These are phyloP conservation scores for Portunus trituberculatus DNA, from an alignment of 1,140 invertebrate genomes.

Conservation along the genomic window DNA sequence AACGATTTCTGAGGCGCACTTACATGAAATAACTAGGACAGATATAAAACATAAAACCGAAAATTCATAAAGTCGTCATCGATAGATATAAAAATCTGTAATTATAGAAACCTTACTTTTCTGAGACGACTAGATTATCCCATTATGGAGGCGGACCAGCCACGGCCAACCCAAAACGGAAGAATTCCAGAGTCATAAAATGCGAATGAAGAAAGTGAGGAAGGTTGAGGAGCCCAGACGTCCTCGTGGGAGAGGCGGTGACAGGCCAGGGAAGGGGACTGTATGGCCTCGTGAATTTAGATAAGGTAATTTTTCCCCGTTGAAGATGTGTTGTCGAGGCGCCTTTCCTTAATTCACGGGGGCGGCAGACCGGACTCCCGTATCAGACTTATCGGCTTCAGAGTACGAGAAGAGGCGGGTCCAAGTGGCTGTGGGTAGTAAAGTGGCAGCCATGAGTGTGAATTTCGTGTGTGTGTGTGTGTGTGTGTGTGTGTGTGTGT, in stretches of 20 bases:
- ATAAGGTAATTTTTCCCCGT: conserved; percentile 58
- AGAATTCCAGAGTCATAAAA: conserved; percentile 35
- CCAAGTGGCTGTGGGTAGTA: not conserved
- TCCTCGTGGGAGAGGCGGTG: not conserved
- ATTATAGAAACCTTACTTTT: not conserved
- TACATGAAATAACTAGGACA: not conserved
- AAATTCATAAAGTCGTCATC: not conserved
- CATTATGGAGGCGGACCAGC: not conserved
- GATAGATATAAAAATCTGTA: not conserved
- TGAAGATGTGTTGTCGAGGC: conserved; percentile 46
- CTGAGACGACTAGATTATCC: not conserved
- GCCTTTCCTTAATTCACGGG: not conserved
- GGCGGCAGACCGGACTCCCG: not conserved
- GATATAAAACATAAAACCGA: not conserved
- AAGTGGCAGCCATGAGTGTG: not conserved
- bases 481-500: conserved; percentile 28
- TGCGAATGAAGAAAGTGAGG: conserved; percentile 30
- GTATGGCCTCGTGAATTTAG: conserved; percentile 54
- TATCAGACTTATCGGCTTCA: not conserved
- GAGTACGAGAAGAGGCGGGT: not conserved
- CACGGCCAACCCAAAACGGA: not conserved
- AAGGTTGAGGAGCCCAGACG: not conserved
- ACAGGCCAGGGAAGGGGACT: conserved; percentile 26
- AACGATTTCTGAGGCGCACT: not conserved
- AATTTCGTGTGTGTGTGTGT: conserved; percentile 28